Evolutionary conservation across 2,113 vertebrate genomes (phyloP).

Genomic region (Argyrosomus japonicus): DNA sequence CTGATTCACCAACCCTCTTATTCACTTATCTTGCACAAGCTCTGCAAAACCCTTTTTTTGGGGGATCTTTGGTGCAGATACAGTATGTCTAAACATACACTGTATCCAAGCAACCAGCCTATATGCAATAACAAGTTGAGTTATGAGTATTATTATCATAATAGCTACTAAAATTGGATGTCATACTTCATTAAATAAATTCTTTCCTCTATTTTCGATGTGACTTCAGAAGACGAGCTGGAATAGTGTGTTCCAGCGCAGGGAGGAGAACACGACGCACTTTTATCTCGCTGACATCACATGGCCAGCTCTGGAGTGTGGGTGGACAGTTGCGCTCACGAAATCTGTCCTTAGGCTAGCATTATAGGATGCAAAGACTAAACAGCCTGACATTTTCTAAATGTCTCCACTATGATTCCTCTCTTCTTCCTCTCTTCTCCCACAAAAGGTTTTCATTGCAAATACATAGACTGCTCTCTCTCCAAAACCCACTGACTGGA

Average conservation of each 20-base stretch:
- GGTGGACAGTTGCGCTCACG: conserved; percentile 72
- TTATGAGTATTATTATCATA: background rate
- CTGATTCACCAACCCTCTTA: conserved; percentile 49
- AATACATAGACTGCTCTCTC: background rate
- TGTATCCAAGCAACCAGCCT: conserved; percentile 3
- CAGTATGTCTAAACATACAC: background rate
- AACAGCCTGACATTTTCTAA: conserved; percentile 67
- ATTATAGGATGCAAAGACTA: conserved; percentile 65
- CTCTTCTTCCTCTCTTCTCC: conserved; percentile 13
- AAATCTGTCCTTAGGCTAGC: conserved; percentile 67
- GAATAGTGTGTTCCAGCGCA: conserved; percentile 40
- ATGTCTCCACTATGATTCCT: conserved; percentile 50
- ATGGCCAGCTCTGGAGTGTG: conserved; percentile 62
- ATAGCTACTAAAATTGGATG: conserved; percentile 6
- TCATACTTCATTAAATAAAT: conserved; percentile 1
- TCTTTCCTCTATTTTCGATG: background rate
- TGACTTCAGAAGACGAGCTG: conserved; percentile 48
- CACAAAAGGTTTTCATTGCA: conserved; percentile 21
- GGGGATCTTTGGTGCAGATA: background rate
- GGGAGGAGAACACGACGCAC: conserved; percentile 57
- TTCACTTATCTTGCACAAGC: conserved; percentile 25
- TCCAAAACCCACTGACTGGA: conserved; percentile 46
- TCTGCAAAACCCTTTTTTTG: conserved; percentile 1
- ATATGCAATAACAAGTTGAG: background rate
- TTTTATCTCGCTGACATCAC: conserved; percentile 74